These are phyloP conservation scores for Crotalus horridus DNA, from an alignment of 2,113 vertebrate genomes.

Conservation along the genomic window DNA sequence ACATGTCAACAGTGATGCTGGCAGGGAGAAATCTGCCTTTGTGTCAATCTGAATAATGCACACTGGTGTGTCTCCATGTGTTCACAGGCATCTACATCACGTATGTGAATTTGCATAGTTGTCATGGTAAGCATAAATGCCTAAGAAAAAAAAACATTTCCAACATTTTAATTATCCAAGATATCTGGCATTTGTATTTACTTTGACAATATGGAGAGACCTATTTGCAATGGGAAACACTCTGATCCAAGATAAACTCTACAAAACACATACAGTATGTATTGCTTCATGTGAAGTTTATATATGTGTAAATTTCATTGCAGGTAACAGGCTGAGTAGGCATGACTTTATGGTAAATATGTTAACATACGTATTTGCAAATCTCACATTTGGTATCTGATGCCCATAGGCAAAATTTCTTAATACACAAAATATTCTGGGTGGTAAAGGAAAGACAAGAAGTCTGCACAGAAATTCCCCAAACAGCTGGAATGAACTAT, in stretches of 20 bases:
- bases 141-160: background rate
- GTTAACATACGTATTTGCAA: background rate
- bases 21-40: background rate
- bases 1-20: background rate
- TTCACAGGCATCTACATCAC: background rate
- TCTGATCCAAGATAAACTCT: background rate
- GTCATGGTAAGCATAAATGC: accelerated
- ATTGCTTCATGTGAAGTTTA: background rate
- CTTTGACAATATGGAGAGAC: background rate
- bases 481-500: background rate
- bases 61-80: accelerated
- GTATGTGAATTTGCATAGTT: accelerated
- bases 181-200: accelerated
- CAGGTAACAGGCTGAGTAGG: background rate
- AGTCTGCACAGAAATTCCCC: background rate
- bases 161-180: background rate
- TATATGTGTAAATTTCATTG: background rate
- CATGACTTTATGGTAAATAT: background rate
- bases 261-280: background rate
- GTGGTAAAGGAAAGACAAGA: background rate
- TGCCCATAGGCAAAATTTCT: background rate
- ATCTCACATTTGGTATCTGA: background rate
- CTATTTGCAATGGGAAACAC: background rate
- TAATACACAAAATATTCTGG: background rate
- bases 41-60: background rate